Evolutionary conservation across 2,113 vertebrate species (phyloP).

Genomic region (Python bivittatus): DNA sequence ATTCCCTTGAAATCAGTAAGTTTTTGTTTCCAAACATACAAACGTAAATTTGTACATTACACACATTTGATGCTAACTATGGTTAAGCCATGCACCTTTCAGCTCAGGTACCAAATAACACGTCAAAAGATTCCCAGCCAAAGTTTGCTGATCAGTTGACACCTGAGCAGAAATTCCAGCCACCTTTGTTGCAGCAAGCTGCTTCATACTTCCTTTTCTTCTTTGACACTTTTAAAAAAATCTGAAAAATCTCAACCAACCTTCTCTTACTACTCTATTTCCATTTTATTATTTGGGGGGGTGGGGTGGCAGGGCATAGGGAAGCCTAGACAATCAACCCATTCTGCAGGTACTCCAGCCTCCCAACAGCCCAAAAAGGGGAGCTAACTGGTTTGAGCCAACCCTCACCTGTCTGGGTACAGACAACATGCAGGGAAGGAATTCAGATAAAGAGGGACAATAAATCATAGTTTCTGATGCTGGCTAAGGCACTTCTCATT

Average conservation of each 20-base stretch:
- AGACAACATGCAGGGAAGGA: neutral
- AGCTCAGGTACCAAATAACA: neutral
- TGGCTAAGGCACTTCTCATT: neutral
- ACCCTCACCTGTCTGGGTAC: neutral
- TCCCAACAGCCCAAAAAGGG: neutral
- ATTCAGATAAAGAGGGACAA: neutral
- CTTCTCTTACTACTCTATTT: neutral
- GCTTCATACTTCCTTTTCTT: neutral
- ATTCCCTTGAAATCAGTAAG: neutral
- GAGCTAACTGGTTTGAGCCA: neutral
- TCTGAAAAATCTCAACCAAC: neutral
- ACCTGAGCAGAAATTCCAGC: neutral
- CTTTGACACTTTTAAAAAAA: neutral
- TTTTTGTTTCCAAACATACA: neutral
- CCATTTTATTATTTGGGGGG: neutral
- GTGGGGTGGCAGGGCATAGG: neutral
- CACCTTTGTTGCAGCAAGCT: neutral
- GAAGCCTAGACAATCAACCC: neutral
- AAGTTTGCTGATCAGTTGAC: neutral
- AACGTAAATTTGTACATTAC: neutral
- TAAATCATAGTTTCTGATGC: neutral
- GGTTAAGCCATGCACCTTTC: neutral
- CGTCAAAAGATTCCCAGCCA: neutral
- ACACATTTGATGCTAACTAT: neutral
- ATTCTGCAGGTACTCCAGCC: too few relatives aligned